A percentile compares a stretch with the other conserved stretches of the same genome.
Evolutionary conservation across 2,888 invertebrate species (phyloP).

Genomic region (Peribatodes rhomboidaria): DNA sequence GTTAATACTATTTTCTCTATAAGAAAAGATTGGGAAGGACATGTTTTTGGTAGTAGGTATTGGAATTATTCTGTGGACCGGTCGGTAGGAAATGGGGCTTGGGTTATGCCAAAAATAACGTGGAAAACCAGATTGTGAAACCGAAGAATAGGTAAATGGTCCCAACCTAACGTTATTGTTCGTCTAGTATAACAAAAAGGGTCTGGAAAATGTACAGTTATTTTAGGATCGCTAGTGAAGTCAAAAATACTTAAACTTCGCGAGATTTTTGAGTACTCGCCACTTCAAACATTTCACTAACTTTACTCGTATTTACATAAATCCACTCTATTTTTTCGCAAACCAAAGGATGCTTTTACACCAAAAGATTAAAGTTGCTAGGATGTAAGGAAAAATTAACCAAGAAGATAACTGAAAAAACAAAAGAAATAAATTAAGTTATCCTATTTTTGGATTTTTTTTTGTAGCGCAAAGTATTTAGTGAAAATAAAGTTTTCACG

Average conservation of each 20-base stretch:
- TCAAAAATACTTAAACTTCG: too few species aligned
- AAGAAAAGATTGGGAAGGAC: not conserved
- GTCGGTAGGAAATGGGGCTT: not conserved
- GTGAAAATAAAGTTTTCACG: too few species aligned
- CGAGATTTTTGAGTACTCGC: too few species aligned
- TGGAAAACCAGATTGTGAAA: not conserved
- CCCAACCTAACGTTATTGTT: not conserved
- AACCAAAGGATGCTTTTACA: slow-evolving; percentile 4
- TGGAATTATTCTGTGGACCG: not conserved
- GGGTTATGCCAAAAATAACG: slow-evolving; percentile 2
- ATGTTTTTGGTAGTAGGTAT: not conserved
- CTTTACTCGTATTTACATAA: too few species aligned
- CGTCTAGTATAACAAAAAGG: too few species aligned
- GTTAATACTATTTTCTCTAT: not conserved
- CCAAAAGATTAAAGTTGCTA: too few species aligned
- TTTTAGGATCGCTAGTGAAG: not conserved
- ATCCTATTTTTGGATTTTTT: too few species aligned
- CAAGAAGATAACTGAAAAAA: too few species aligned
- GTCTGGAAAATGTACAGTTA: not conserved
- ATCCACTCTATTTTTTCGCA: not conserved
- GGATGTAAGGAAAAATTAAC: too few species aligned
- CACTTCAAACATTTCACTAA: not conserved
- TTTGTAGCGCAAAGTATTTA: too few species aligned
- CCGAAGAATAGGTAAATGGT: not conserved
- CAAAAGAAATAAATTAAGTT: too few species aligned